A percentile compares a stretch with the other conserved stretches of the same genome.
Evolutionary conservation across 1,140 invertebrate species (phyloP).

Genomic region (Drosophila ercepeae): DNA sequence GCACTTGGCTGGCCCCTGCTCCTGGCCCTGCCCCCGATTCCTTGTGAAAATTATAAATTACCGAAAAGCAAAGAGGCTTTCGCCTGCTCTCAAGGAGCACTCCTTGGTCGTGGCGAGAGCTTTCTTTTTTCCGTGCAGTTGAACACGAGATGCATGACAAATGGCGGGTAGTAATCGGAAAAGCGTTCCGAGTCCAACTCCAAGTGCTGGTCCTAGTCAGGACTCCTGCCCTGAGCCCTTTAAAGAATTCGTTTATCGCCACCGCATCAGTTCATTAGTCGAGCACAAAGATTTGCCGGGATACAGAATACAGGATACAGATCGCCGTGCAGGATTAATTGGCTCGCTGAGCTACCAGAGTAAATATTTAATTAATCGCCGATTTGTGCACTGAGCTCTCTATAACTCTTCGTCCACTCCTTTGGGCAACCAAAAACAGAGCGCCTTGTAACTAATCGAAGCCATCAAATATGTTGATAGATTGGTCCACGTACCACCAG

Average conservation of each 20-base stretch:
- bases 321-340: conserved; percentile 70
- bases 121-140: conserved; percentile 82
- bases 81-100: conserved; percentile 13
- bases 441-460: conserved; percentile 81
- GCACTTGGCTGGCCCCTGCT: conserved; percentile 46
- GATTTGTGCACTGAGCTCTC: conserved; percentile 77
- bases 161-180: conserved; percentile 38
- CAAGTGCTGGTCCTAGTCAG: neutral
- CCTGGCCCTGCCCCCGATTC: conserved; percentile 6
- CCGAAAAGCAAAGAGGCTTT: conserved; percentile 17
- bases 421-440: conserved; percentile 30
- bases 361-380: conserved; percentile 79
- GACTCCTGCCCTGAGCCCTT: conserved; percentile 14
- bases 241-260: conserved; percentile 37
- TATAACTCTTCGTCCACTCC: conserved; percentile 32
- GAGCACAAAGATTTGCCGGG: conserved; percentile 54
- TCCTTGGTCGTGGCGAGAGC: conserved; percentile 25
- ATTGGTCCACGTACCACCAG: conserved; percentile 63
- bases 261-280: conserved; percentile 65
- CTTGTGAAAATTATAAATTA: conserved; percentile 66
- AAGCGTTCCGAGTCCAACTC: neutral
- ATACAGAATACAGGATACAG: conserved; percentile 19
- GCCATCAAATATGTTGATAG: conserved; percentile 83
- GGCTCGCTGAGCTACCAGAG: conserved; percentile 38
- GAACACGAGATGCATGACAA: conserved; percentile 78